A percentile compares a stretch with the other conserved stretches of the same genome.
These are phyloP conservation scores for Sebastes reedi DNA, from an alignment of 2,797 vertebrate genomes.

Conservation along the genomic window DNA sequence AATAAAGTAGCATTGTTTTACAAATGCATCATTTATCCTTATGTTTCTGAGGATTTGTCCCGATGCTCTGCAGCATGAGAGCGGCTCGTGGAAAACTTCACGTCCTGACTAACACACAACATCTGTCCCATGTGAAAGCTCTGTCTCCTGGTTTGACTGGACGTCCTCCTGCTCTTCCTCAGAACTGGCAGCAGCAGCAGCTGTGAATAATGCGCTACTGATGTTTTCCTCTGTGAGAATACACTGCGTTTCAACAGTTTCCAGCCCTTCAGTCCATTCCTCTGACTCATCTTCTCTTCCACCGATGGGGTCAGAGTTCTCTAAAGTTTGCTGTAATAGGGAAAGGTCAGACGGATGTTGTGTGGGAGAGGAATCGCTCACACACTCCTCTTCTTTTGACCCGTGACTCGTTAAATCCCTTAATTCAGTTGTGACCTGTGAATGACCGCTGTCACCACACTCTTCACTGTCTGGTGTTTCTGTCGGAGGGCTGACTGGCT, in stretches of 20 bases:
- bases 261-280: background rate
- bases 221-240: conserved; percentile 7
- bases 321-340: background rate
- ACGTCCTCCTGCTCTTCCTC: conserved; percentile 1
- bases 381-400: conserved; percentile 5
- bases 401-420: background rate
- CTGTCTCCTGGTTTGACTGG: conserved; percentile 11
- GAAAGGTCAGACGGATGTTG: background rate
- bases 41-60: background rate
- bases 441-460: background rate
- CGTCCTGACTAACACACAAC: background rate
- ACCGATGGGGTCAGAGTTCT: background rate
- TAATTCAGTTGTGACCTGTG: conserved; percentile 9
- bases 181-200: background rate
- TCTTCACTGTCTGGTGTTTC: conserved; percentile 6
- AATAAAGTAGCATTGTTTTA: background rate
- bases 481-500: background rate
- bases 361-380: background rate
- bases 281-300: conserved; percentile 11
- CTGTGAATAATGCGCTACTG: background rate
- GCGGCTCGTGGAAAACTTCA: conserved; percentile 5
- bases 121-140: conserved; percentile 17
- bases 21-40: background rate
- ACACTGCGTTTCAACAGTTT: background rate
- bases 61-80: background rate